Percentiles rank a stretch among this genome's conserved stretches.
phyloP scores from a whole-genome alignment of 2,113 vertebrate species.

The Menidia beryllina region DNA sequence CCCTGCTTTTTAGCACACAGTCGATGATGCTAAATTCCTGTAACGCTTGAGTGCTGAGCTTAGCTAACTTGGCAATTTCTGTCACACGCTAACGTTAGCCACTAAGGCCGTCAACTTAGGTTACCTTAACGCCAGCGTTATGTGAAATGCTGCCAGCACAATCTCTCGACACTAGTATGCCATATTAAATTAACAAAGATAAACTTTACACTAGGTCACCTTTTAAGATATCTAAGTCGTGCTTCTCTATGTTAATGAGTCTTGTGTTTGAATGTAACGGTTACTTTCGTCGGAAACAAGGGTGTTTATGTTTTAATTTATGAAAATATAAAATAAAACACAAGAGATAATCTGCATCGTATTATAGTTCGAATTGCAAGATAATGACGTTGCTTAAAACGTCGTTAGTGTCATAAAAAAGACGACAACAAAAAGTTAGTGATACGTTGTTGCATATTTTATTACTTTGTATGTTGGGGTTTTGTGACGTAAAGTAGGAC shows the following conservation, averaged over 20 bases:
- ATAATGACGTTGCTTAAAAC: background rate
- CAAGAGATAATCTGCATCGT: background rate
- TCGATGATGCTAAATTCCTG: background rate
- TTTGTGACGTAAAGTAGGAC: background rate
- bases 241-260: slow-evolving; percentile 15
- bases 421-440: background rate
- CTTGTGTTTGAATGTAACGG: slow-evolving; percentile 19
- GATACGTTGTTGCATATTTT: background rate
- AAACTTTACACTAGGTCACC: background rate
- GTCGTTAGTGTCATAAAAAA: background rate
- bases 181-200: background rate
- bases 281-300: slow-evolving; percentile 22
- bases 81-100: slow-evolving; percentile 65
- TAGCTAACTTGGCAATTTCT: slow-evolving; percentile 60
- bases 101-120: slow-evolving; percentile 61
- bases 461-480: background rate
- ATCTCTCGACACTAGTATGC: background rate
- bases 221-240: slow-evolving; percentile 6
- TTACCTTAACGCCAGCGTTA: slow-evolving; percentile 16
- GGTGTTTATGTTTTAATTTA: slow-evolving; percentile 1
- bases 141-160: slow-evolving; percentile 14
- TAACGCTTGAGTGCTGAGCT: slow-evolving; percentile 33
- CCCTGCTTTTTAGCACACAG: slow-evolving; percentile 11
- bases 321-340: background rate
- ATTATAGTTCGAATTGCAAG: background rate